These are phyloP conservation scores for Takifugu rubripes DNA, from an alignment of 2,797 vertebrate genomes.

Conservation along the genomic window DNA sequence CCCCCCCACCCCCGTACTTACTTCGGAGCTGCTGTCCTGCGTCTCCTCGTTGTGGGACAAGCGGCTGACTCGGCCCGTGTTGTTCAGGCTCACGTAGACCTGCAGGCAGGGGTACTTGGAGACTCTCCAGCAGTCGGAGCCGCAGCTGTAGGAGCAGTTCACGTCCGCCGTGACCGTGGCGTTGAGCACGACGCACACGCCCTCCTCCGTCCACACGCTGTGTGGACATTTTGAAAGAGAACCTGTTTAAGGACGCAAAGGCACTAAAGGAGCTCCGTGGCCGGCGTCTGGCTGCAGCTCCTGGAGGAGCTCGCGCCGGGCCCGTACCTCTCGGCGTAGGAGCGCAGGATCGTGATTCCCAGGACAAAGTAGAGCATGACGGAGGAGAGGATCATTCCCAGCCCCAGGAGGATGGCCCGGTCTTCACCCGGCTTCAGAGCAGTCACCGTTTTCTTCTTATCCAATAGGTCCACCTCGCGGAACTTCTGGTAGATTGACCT, in stretches of 20 bases:
- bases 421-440: constrained; percentile 92
- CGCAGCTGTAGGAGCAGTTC: constrained; percentile 93
- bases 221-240: constrained; percentile 31
- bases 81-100: constrained; percentile 91
- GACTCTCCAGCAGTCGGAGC: constrained; percentile 88
- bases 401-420: constrained; percentile 89
- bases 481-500: constrained; percentile 96
- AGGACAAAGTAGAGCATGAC: constrained; percentile 97
- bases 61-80: constrained; percentile 83
- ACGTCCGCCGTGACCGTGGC: constrained; percentile 85
- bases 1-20: constrained; percentile 51
- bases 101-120: constrained; percentile 94
- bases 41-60: constrained; percentile 92
- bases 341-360: constrained; percentile 87
- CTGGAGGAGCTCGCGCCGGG: background rate
- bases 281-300: constrained; percentile 1
- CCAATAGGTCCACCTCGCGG: constrained; percentile 86
- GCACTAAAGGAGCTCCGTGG: background rate
- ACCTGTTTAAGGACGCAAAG: background rate
- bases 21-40: constrained; percentile 88
- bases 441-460: constrained; percentile 94
- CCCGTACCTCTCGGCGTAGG: constrained; percentile 89
- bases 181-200: constrained; percentile 87
- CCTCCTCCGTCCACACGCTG: constrained; percentile 92
- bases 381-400: constrained; percentile 92